These are phyloP conservation scores for Bergia sp. DNA, from an alignment of 92 coral and sea anemone genomes.

Conservation along the genomic window DNA sequence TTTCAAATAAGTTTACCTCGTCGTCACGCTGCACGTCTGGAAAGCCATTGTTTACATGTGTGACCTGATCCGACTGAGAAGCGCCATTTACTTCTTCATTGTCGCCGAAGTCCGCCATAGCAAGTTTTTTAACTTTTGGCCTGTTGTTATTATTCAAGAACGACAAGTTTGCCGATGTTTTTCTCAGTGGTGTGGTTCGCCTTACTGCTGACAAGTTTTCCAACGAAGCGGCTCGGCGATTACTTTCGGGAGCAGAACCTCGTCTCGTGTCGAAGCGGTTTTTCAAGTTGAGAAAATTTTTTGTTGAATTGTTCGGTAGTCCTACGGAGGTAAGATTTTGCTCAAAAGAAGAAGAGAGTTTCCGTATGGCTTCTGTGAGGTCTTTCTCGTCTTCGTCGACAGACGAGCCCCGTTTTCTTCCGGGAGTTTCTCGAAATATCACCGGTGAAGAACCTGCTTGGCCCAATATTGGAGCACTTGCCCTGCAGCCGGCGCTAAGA, in stretches of 20 bases:
- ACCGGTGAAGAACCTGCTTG: conserved; percentile 38
- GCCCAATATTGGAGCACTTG: conserved; percentile 39
- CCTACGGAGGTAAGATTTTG: conserved; percentile 43
- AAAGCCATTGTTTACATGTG: conserved; percentile 10
- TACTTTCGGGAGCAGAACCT: conserved; percentile 23
- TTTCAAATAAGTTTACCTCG: conserved; percentile 9
- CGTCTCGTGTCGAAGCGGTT: conserved; percentile 22
- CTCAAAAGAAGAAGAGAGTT: conserved; percentile 41
- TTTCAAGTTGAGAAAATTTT: conserved; percentile 12
- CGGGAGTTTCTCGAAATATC: conserved; percentile 35
- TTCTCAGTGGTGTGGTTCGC: not conserved
- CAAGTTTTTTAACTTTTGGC: not conserved
- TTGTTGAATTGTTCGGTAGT: not conserved
- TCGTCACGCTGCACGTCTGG: conserved; percentile 16
- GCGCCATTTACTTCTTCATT: conserved; percentile 22
- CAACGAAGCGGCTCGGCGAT: conserved; percentile 30
- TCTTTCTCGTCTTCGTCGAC: conserved; percentile 48
- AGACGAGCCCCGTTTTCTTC: conserved; percentile 26
- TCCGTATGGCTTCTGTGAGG: conserved; percentile 33
- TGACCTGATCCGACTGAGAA: conserved; percentile 15
- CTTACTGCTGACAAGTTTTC: conserved; percentile 37
- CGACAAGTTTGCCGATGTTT: conserved; percentile 17
- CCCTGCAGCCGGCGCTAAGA: conserved; percentile 41
- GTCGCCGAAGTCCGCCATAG: conserved; percentile 31
- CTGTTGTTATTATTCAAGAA: conserved; percentile 28